A percentile compares a stretch with the other conserved stretches of the same genome.
These are phyloP conservation scores for Rhorus exstirpatorius DNA, from an alignment of 2,888 invertebrate species.

Conservation along the genomic window DNA sequence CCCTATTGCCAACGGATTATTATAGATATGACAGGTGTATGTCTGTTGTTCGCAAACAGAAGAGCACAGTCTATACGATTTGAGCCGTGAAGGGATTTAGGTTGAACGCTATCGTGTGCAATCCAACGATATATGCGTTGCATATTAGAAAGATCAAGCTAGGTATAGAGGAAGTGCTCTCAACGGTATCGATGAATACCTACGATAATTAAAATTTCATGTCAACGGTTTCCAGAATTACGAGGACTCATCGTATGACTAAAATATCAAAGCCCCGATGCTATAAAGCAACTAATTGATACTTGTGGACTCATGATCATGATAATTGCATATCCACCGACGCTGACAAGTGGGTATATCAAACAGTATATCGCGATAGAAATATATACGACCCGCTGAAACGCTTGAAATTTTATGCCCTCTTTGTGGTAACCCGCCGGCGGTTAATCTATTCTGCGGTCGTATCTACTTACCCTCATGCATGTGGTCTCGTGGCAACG, in stretches of 20 bases:
- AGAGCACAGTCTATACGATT: not conserved
- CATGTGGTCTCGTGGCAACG: constrained; percentile 40
- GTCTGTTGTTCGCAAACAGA: not conserved
- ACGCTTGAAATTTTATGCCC: constrained; percentile 61
- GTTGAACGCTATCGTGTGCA: no score
- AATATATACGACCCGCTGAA: not conserved
- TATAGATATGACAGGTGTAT: not conserved
- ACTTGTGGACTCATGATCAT: no score
- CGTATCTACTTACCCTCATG: constrained; percentile 13
- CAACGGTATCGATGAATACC: not conserved
- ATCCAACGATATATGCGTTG: not conserved
- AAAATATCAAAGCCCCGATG: not conserved
- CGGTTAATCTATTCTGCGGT: constrained; percentile 60
- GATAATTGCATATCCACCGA: not conserved
- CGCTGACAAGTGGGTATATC: not conserved
- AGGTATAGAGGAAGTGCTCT: not conserved
- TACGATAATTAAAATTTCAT: not conserved
- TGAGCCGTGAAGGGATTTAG: not conserved
- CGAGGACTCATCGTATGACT: not conserved
- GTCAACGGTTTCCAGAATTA: not conserved
- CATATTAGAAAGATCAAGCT: not conserved
- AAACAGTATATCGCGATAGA: not conserved
- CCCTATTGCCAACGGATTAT: constrained; percentile 12
- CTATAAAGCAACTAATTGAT: constrained; percentile 6
- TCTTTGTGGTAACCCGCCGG: constrained; percentile 44